Base-by-base conservation (phyloP, 2,113 vertebrate species). In the Lipotes vexillifer region DNA sequence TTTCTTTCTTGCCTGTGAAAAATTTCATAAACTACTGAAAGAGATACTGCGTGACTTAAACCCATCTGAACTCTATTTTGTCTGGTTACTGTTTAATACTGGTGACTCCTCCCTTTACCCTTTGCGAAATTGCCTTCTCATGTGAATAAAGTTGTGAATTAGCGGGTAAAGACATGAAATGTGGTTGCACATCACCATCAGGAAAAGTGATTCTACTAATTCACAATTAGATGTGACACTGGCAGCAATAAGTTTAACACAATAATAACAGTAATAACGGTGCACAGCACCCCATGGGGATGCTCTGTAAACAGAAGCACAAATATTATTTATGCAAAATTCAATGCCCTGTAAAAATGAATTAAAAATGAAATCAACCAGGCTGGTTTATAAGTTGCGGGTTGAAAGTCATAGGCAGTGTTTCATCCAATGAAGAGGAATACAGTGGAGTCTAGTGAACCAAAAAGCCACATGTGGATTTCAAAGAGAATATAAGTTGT, bases 311-410 rank as follows among this genome's bases (percentile, higher is more conserved):
- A 96, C 93, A 75, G 85, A 97, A 93, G 97, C 97, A 97, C 85
- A 94, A 89, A 96, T 97, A 90, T 93, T 90, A 96, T 95, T 93
- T 97, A 96, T 98, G 94, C 96, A 97, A 83, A 98, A 69, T 80
- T 68, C 78, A 44, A 75, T 91, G 97, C 93, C 93, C 92, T 84
- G 55, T 78, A 96, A 96, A 96, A 97, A 97, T 97, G 95, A 97
- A 98, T 97, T 97, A 97, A 97, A 98, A 93, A 97, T 90, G 65
- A 97, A 96, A 96, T 98, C 94, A 94, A 93, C 87, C 96, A 96
- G 94, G 94, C 83, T 83, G 88, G 41, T 90, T 96, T 96, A 94
- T 87, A 97, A 61, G 93, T 97, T 96, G 88, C 90, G 66, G 96
- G 89, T 92, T 96, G 94, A 97, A 25, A 97, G 93, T 87, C 82